Percentiles rank a stretch among this genome's conserved stretches.
Evolutionary conservation across 92 coral and sea anemone species (phyloP).

Genomic region (Umimayanthus chanpuru): DNA sequence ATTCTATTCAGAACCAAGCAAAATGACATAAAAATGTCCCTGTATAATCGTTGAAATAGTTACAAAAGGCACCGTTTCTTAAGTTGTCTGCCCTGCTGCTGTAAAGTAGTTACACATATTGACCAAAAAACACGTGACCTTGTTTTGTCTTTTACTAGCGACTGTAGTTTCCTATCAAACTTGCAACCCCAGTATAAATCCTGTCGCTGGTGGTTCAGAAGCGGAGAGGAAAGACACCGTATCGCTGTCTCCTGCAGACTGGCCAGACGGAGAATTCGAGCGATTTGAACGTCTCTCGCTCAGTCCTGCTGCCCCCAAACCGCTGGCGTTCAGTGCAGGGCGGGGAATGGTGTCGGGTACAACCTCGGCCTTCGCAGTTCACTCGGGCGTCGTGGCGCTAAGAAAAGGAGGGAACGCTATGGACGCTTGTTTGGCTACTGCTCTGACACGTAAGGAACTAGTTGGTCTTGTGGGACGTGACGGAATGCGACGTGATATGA

Average conservation of each 20-base stretch:
- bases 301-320: constrained; percentile 70
- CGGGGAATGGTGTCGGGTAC: constrained; percentile 91
- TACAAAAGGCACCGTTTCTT: too few species aligned
- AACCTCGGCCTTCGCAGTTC: constrained; percentile 75
- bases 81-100: too few species aligned
- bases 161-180: neutral
- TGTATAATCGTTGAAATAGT: too few species aligned
- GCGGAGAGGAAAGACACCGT: constrained; percentile 23
- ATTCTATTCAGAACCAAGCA: too few species aligned
- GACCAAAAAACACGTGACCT: neutral
- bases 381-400: constrained; percentile 84
- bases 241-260: constrained; percentile 85
- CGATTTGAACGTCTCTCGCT: constrained; percentile 71
- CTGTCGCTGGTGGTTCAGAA: neutral
- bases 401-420: constrained; percentile 94
- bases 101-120: neutral
- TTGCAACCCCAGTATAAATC: neutral
- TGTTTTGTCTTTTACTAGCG: neutral
- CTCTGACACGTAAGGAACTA: constrained; percentile 75
- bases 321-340: constrained; percentile 78
- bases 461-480: neutral
- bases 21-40: too few species aligned
- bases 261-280: constrained; percentile 68
- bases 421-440: constrained; percentile 95
- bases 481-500: neutral